phyloP scores from a whole-genome alignment of 2,797 vertebrate species.

The Carduelis carduelis region DNA sequence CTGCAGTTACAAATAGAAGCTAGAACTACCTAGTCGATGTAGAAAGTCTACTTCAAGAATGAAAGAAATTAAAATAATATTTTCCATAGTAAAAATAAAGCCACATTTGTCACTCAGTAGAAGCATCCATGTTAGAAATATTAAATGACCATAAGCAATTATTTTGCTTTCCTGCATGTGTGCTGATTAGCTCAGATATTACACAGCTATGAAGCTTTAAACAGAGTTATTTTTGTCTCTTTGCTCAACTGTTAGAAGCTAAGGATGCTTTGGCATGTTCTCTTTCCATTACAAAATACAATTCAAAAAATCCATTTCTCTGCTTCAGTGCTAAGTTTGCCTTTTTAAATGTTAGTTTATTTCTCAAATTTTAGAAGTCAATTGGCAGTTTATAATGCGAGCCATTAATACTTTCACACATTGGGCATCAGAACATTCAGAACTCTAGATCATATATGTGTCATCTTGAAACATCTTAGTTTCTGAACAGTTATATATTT shows the following conservation, averaged over 20 bases:
- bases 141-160: not conserved
- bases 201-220: not conserved
- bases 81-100: not conserved
- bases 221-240: not conserved
- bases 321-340: not conserved
- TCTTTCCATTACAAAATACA: not conserved
- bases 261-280: not conserved
- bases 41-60: not conserved
- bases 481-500: not conserved
- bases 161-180: not conserved
- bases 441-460: not conserved
- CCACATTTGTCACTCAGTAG: not conserved
- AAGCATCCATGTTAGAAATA: not conserved
- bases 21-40: not conserved
- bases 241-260: not conserved
- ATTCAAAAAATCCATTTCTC: not conserved
- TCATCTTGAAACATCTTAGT: not conserved
- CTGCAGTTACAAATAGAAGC: not conserved
- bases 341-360: not conserved
- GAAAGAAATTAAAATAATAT: not conserved
- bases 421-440: not conserved
- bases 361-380: not conserved
- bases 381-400: not conserved
- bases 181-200: not conserved
- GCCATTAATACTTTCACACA: not conserved